Percentiles rank a stretch among this genome's conserved stretches.
Conservation (phyloP, 2,113 vertebrate genomes). For the Salvelinus namaycush region DNA sequence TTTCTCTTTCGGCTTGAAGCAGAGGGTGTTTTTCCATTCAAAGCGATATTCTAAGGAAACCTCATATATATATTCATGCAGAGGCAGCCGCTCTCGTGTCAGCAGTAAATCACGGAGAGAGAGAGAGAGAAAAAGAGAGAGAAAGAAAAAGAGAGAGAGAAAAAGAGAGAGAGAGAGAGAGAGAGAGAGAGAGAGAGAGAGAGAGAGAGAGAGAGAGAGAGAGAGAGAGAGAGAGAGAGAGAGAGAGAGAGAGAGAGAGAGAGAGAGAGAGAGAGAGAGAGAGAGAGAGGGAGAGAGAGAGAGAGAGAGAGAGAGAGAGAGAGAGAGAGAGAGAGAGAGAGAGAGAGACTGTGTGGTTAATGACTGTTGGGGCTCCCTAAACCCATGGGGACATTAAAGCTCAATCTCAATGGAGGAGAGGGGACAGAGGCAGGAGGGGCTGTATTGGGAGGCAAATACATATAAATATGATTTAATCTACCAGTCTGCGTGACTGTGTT, state of each 20-base stretch:
- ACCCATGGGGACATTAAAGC: background rate
- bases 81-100: background rate
- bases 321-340: too few species aligned
- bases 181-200: too few species aligned
- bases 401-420: background rate
- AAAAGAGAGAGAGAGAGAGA: too few species aligned
- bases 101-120: background rate
- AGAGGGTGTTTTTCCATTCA: background rate
- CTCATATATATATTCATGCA: slow-evolving; percentile 13
- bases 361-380: background rate
- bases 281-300: background rate
- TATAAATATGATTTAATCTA: slow-evolving; percentile 8
- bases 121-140: background rate
- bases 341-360: background rate
- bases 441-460: slow-evolving; percentile 2
- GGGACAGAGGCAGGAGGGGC: background rate
- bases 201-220: too few species aligned
- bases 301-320: too few species aligned
- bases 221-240: too few species aligned
- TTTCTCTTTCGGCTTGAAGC: background rate
- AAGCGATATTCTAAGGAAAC: background rate
- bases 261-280: too few species aligned
- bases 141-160: too few species aligned
- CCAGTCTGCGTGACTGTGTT: background rate
- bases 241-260: background rate